Conservation (phyloP, 2,113 vertebrate species). For the Sapayoa aenigma region DNA sequence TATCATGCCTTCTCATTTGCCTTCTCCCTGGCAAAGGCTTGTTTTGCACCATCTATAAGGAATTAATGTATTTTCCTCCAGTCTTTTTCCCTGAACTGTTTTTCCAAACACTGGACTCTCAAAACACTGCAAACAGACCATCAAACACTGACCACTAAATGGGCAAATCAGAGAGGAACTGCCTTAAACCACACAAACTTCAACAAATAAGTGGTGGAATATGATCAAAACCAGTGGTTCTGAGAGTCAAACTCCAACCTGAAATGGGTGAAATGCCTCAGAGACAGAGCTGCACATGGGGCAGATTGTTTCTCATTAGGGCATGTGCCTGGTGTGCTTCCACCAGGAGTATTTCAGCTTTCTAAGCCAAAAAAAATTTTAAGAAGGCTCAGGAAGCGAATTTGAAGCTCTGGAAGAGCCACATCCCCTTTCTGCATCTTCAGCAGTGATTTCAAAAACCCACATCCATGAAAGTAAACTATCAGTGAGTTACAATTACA, state of each 20-base stretch:
- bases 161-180: conserved; percentile 74
- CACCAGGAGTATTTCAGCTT: conserved; percentile 2
- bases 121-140: conserved; percentile 88
- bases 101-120: conserved; percentile 73
- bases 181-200: conserved; percentile 67
- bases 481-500: background rate
- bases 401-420: conserved; percentile 14
- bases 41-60: conserved; percentile 64
- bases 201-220: conserved; percentile 66
- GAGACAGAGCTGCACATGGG: background rate
- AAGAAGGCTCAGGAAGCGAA: conserved; percentile 26
- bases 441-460: background rate
- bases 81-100: conserved; percentile 57
- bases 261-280: conserved; percentile 9
- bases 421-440: conserved; percentile 11
- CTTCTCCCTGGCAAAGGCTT: conserved; percentile 5
- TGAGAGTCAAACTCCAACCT: conserved; percentile 69
- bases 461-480: background rate
- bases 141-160: conserved; percentile 84
- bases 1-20: conserved; percentile 19
- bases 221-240: conserved; percentile 72
- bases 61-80: conserved; percentile 77
- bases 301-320: conserved; percentile 57
- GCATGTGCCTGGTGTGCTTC: background rate
- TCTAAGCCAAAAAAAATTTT: background rate